Evolutionary conservation across 1,140 invertebrate species (phyloP).

Genomic region (Eupristina koningsbergeri): DNA sequence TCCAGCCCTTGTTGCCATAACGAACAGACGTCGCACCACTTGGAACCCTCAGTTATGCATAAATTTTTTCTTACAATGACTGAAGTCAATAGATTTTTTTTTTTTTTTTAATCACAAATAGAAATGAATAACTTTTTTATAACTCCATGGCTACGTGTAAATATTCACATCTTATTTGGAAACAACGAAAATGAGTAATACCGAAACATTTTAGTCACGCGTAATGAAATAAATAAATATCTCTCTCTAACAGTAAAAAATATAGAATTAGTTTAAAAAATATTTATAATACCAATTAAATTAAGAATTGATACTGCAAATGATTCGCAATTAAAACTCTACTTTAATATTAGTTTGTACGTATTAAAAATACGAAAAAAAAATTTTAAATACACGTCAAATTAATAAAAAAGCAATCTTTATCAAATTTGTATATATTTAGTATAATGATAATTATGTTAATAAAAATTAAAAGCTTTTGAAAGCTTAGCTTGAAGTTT

Average conservation of each 20-base stretch:
- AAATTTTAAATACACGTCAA: too few species aligned
- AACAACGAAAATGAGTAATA: background rate
- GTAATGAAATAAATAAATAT: too few species aligned
- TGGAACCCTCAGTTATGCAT: background rate
- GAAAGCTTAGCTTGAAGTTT: constrained; percentile 18
- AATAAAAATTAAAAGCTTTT: background rate
- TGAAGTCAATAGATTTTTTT: background rate
- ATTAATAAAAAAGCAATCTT: background rate
- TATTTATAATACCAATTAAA: too few species aligned
- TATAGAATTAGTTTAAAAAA: too few species aligned
- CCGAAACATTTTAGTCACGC: too few species aligned
- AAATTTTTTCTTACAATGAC: constrained; percentile 35
- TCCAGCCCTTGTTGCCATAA: constrained; percentile 12
- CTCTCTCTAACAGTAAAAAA: too few species aligned
- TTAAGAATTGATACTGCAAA: too few species aligned
- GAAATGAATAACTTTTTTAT: background rate
- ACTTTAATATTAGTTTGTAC: too few species aligned
- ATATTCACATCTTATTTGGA: background rate
- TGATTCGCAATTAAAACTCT: too few species aligned
- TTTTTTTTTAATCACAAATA: too few species aligned
- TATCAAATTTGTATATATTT: background rate
- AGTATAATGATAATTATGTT: background rate
- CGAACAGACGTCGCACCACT: constrained; percentile 14
- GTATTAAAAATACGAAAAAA: too few species aligned
- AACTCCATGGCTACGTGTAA: constrained; percentile 11